Percentiles rank a stretch among this genome's conserved stretches.
phyloP scores from a whole-genome alignment of 2,113 vertebrate genomes.

The Entosphenus tridentatus region DNA sequence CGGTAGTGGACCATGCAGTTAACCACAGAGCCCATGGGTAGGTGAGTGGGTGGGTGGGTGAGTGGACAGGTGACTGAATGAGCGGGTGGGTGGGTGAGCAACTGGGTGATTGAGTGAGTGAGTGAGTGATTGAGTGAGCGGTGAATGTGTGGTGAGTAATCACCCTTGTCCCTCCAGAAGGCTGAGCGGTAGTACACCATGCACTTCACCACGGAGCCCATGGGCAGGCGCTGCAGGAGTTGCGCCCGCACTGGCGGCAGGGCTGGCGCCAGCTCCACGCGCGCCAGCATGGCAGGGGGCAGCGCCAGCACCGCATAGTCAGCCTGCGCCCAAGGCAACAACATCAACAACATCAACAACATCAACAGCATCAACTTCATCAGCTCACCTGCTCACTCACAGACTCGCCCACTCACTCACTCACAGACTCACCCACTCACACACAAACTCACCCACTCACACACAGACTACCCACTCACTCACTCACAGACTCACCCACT shows the following conservation, averaged over 20 bases:
- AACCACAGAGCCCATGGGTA: neutral
- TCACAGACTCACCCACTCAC: too few relatives aligned
- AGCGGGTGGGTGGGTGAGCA: neutral
- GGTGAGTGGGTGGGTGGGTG: neutral
- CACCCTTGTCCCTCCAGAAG: slow-evolving; percentile 86
- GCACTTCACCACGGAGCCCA: slow-evolving; percentile 91
- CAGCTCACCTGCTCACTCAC: too few relatives aligned
- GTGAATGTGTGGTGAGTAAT: neutral
- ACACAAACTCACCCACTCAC: too few relatives aligned
- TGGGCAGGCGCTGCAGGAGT: slow-evolving; percentile 60
- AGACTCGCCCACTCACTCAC: too few relatives aligned
- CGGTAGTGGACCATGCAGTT: neutral
- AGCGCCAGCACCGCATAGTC: slow-evolving; percentile 59
- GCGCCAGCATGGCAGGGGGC: slow-evolving; percentile 46
- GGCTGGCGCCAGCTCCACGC: slow-evolving; percentile 75
- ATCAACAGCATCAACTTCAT: too few relatives aligned
- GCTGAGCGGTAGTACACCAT: slow-evolving; percentile 82
- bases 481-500: too few relatives aligned
- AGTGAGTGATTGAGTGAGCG: neutral
- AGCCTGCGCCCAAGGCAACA: slow-evolving; percentile 24
- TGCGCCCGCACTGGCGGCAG: slow-evolving; percentile 72
- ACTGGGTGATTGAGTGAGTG: neutral
- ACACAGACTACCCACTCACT: too few relatives aligned
- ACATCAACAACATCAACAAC: too few relatives aligned
- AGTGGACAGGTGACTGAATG: neutral